Conservation (phyloP, 2,797 vertebrate genomes). For the Mus caroli region DNA sequence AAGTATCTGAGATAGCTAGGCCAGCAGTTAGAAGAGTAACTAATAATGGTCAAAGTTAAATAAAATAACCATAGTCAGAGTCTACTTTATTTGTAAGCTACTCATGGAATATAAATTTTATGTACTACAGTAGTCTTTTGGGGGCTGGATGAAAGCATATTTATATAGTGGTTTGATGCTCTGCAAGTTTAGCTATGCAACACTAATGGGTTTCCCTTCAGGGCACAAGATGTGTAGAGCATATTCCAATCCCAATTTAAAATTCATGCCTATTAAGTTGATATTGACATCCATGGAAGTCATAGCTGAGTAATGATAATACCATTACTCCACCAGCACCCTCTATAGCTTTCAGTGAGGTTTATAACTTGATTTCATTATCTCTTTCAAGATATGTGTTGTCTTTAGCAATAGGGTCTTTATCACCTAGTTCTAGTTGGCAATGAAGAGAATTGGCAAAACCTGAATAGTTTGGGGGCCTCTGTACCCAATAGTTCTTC, state of each 20-base stretch:
- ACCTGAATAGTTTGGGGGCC: neutral
- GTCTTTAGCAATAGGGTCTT: neutral
- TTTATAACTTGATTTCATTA: neutral
- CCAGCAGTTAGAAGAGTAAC: no score
- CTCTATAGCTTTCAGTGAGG: neutral
- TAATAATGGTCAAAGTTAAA: no score
- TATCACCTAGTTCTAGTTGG: neutral
- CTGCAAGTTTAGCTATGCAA: neutral
- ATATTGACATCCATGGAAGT: neutral
- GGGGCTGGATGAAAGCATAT: neutral
- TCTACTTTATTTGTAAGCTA: no score
- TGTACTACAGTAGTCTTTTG: neutral
- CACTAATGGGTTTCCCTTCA: neutral
- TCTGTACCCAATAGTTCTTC: neutral
- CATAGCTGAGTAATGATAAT: neutral
- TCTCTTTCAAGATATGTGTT: neutral
- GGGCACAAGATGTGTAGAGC: neutral
- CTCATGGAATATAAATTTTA: no score
- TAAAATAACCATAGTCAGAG: no score
- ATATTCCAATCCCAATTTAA: neutral
- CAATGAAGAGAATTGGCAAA: neutral
- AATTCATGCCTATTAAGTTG: neutral
- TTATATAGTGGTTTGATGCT: neutral
- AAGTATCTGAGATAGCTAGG: no score
- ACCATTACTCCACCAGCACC: neutral